These are phyloP conservation scores for Mesorhabditis spiculigera DNA, from an alignment of 2,888 invertebrate genomes.

Conservation along the genomic window DNA sequence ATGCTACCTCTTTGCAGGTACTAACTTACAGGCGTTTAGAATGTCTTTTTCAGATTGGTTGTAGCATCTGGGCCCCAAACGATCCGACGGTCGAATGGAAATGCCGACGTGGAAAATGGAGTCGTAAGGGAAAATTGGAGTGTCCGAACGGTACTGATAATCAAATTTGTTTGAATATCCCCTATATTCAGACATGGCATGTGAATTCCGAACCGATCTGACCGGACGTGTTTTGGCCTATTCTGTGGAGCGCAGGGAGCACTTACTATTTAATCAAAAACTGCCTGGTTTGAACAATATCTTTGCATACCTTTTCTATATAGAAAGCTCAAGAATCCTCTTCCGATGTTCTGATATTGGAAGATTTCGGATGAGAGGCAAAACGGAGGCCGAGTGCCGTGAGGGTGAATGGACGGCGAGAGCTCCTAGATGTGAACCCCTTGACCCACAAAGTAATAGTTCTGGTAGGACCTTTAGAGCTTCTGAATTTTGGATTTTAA, in stretches of 20 bases:
- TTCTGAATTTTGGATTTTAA: neutral
- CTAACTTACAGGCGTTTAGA: neutral
- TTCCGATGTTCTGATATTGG: neutral
- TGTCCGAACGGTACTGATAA: slow-evolving; percentile 36
- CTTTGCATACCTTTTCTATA: neutral
- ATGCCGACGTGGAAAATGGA: slow-evolving; percentile 49
- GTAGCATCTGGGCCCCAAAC: slow-evolving; percentile 19
- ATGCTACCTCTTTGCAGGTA: slow-evolving; percentile 44
- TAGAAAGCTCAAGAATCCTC: neutral
- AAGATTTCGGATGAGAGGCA: neutral
- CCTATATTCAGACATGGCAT: slow-evolving; percentile 8
- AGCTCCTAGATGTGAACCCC: slow-evolving; percentile 3
- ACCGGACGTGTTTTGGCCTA: neutral
- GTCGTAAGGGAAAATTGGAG: slow-evolving; percentile 30
- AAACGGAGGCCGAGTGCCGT: slow-evolving; percentile 5
- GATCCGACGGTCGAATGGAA: slow-evolving; percentile 30
- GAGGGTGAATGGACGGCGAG: neutral
- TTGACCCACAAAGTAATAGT: neutral
- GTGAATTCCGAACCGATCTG: slow-evolving; percentile 1
- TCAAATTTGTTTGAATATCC: neutral
- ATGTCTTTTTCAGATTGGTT: slow-evolving; percentile 20
- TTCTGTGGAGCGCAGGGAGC: neutral
- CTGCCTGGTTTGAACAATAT: slow-evolving; percentile 4
- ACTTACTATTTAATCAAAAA: slow-evolving; percentile 3
- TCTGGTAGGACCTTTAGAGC: neutral